These are phyloP conservation scores for Scolanthus callimorphus DNA, from an alignment of 92 coral and sea anemone genomes.

Conservation along the genomic window DNA sequence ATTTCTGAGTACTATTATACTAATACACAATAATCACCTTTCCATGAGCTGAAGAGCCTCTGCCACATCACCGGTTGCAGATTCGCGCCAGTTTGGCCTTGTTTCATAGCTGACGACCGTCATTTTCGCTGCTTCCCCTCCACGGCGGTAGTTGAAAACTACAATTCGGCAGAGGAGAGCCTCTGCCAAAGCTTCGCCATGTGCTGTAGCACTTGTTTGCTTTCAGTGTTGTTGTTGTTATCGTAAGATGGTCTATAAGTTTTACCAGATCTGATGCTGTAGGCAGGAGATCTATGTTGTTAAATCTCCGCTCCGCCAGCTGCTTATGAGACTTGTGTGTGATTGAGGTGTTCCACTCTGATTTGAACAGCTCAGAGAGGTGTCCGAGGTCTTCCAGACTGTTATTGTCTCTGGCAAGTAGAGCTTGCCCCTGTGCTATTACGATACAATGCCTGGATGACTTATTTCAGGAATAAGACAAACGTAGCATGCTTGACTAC, in stretches of 20 bases:
- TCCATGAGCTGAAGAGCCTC: too few species aligned
- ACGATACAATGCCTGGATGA: slow-evolving; percentile 10
- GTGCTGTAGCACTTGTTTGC: background rate
- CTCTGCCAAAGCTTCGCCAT: background rate
- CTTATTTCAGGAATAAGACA: too few species aligned
- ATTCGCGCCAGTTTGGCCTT: background rate
- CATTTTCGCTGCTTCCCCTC: background rate
- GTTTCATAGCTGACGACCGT: background rate
- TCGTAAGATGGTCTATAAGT: background rate
- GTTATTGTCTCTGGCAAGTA: background rate
- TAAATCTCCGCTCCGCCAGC: slow-evolving; percentile 4
- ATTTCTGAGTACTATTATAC: too few species aligned
- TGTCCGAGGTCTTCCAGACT: background rate
- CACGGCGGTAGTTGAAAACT: background rate
- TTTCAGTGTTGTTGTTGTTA: background rate
- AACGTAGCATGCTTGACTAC: too few species aligned
- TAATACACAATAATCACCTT: too few species aligned
- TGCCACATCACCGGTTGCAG: too few species aligned
- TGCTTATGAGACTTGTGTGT: background rate
- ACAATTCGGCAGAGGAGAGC: background rate
- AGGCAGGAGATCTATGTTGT: slow-evolving; percentile 13
- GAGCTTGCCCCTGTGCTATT: slow-evolving; percentile 2
- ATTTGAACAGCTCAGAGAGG: slow-evolving; percentile 1
- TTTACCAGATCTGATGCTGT: background rate
- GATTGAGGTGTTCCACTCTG: slow-evolving; percentile 11